phyloP scores from a whole-genome alignment of 2,113 vertebrate species.

The Pimephales promelas region DNA sequence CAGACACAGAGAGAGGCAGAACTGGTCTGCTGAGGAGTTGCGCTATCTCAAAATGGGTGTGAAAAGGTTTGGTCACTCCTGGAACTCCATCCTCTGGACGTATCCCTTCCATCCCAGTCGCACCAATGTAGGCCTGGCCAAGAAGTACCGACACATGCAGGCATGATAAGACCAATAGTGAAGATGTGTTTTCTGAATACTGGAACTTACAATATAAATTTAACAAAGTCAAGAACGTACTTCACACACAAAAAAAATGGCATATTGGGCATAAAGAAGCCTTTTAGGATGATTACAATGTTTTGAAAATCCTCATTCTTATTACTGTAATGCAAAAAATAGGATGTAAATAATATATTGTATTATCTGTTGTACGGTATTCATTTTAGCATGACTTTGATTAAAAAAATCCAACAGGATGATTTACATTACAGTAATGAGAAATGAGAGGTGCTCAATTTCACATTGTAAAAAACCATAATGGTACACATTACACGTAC shows the following conservation, averaged over 20 bases:
- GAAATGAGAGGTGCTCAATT: background rate
- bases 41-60: constrained; percentile 61
- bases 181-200: background rate
- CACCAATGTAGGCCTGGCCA: constrained; percentile 69
- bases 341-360: no score
- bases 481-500: no score
- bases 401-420: background rate
- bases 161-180: constrained; percentile 22
- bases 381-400: no score
- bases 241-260: no score
- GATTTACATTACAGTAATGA: background rate
- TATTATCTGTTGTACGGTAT: no score
- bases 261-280: no score
- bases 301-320: no score
- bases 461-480: background rate
- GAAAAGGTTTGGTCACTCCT: constrained; percentile 65
- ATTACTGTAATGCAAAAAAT: no score
- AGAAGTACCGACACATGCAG: constrained; percentile 68
- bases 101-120: constrained; percentile 69
- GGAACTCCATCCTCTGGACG: constrained; percentile 73
- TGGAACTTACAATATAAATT: background rate
- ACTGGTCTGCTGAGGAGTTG: constrained; percentile 68
- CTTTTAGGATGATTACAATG: no score
- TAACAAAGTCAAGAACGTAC: background rate
- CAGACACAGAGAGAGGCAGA: constrained; percentile 56